Percentiles rank a stretch among this genome's conserved stretches.
Conservation (phyloP, 2,888 invertebrate genomes). For the Aphodius granarius region DNA sequence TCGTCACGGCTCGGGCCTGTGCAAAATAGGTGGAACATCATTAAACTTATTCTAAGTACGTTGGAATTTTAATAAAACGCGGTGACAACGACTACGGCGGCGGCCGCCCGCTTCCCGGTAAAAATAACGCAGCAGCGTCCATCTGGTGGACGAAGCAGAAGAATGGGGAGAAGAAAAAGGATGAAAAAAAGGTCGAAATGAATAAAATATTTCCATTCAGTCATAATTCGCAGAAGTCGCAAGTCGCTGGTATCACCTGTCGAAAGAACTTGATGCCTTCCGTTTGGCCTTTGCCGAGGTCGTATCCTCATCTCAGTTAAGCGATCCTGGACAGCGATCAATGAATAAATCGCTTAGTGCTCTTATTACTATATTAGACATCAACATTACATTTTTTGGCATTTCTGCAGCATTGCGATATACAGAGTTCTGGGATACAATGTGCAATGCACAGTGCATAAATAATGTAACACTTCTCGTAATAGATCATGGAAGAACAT, state of each 20-base stretch:
- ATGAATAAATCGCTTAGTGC: not conserved
- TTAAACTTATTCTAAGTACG: not conserved
- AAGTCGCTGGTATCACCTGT: not conserved
- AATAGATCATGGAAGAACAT: not conserved
- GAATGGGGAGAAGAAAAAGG: not conserved
- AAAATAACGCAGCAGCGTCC: not conserved
- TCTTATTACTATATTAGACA: no score
- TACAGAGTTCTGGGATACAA: no score
- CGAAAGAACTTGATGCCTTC: not conserved
- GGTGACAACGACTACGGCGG: not conserved
- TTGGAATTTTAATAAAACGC: not conserved
- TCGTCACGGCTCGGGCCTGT: not conserved
- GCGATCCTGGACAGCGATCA: not conserved
- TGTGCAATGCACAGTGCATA: not conserved
- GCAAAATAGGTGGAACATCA: not conserved
- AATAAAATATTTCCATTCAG: not conserved
- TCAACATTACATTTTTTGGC: no score
- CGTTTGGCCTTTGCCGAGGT: not conserved
- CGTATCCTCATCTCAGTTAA: not conserved
- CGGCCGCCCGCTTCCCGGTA: not conserved
- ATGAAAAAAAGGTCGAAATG: not conserved
- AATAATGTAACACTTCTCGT: not conserved
- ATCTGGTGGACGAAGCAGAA: not conserved
- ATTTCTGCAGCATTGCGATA: no score
- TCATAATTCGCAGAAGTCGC: not conserved